A percentile compares a stretch with the other conserved stretches of the same genome.
Evolutionary conservation across 2,888 invertebrate species (phyloP).

Genomic region (Rugalucina vietnamica): DNA sequence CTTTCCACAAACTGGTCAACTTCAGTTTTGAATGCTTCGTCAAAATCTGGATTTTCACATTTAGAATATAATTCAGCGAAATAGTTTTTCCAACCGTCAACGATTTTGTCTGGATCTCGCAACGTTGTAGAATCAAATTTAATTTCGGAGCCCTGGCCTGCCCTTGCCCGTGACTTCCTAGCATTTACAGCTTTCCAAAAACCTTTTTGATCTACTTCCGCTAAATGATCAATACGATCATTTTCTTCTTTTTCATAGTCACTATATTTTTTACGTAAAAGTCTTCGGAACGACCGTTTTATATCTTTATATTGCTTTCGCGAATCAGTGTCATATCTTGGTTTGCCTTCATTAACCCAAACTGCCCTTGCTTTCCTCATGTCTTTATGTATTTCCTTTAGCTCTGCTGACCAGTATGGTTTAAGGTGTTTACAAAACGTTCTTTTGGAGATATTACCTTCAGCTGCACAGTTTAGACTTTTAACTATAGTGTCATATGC

Average conservation of each 20-base stretch:
- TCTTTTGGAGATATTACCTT: not conserved
- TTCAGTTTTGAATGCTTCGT: not conserved
- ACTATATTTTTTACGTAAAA: not conserved
- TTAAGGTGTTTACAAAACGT: not conserved
- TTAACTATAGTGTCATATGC: no score
- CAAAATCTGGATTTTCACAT: not conserved
- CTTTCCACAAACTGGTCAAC: not conserved
- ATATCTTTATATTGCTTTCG: not conserved
- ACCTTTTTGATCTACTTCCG: not conserved
- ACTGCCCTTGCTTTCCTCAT: not conserved
- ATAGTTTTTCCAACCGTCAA: not conserved
- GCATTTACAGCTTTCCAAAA: constrained; percentile 13
- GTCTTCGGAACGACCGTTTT: not conserved
- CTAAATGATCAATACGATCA: not conserved
- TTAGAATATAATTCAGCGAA: not conserved
- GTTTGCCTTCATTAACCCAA: not conserved
- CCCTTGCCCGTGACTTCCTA: not conserved
- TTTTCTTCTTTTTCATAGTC: not conserved
- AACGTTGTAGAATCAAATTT: not conserved
- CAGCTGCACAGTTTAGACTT: not conserved
- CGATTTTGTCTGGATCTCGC: not conserved
- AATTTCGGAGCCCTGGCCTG: not conserved
- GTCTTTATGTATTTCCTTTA: not conserved
- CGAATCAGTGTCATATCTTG: not conserved
- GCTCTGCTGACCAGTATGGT: not conserved